A percentile compares a stretch with the other conserved stretches of the same genome.
Evolutionary conservation across 2,888 invertebrate species (phyloP).

Genomic region (Agonopterix alstromeriana): DNA sequence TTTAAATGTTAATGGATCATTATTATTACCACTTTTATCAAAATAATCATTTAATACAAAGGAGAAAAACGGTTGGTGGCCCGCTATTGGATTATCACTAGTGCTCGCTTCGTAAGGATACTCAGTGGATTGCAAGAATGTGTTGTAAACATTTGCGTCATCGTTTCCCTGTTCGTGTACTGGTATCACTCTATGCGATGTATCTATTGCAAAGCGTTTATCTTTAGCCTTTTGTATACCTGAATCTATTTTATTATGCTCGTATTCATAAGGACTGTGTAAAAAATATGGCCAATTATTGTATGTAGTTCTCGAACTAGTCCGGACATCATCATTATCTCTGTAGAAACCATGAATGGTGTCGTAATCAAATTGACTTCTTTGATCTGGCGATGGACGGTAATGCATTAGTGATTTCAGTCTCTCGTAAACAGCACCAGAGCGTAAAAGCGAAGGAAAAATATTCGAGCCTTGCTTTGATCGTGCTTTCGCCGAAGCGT

Average conservation of each 20-base stretch:
- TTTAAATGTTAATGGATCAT: slow-evolving; percentile 46
- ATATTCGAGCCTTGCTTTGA: slow-evolving; percentile 24
- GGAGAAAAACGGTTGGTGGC: slow-evolving; percentile 51
- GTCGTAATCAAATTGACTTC: slow-evolving; percentile 27
- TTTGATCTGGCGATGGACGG: slow-evolving; percentile 18
- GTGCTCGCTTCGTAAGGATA: slow-evolving; percentile 13
- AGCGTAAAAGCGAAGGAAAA: slow-evolving; percentile 24
- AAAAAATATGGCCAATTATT: slow-evolving; percentile 50
- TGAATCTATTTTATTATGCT: slow-evolving; percentile 29
- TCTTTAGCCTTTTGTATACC: slow-evolving; percentile 47
- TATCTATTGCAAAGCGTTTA: slow-evolving; percentile 37
- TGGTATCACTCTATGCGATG: slow-evolving; percentile 36
- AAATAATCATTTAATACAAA: slow-evolving; percentile 52
- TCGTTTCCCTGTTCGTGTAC: slow-evolving; percentile 49
- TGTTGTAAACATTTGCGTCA: slow-evolving; percentile 17
- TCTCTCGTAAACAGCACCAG: slow-evolving; percentile 31
- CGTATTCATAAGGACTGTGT: slow-evolving; percentile 45
- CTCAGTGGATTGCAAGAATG: slow-evolving; percentile 8
- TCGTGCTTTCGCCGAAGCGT: slow-evolving; percentile 26
- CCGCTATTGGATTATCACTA: slow-evolving; percentile 44
- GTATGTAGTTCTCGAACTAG: slow-evolving; percentile 34
- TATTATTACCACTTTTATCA: slow-evolving; percentile 36
- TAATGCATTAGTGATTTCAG: slow-evolving; percentile 36
- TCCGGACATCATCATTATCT: slow-evolving; percentile 52
- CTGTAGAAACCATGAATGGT: slow-evolving; percentile 3